Percentiles rank a stretch among this genome's conserved stretches.
phyloP scores from a whole-genome alignment of 2,888 invertebrate species.

The Caenorhabditis japonica region DNA sequence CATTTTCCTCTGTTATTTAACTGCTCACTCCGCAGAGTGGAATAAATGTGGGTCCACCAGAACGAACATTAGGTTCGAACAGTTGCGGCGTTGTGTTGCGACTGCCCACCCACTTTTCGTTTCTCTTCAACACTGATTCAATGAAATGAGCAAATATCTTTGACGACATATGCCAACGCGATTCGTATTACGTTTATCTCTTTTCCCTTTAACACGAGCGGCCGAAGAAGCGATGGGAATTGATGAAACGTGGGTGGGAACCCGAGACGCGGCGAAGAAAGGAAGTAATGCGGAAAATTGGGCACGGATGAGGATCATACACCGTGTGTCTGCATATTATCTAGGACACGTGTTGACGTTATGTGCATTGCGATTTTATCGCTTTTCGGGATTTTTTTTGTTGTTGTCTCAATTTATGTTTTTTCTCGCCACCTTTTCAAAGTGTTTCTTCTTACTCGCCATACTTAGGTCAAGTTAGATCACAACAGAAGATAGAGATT shows the following conservation, averaged over 20 bases:
- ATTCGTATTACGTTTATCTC: constrained; percentile 50
- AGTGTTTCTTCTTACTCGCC: no score
- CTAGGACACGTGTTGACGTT: constrained; percentile 24
- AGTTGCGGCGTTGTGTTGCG: constrained; percentile 2
- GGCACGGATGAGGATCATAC: constrained; percentile 39
- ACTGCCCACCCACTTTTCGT: no score
- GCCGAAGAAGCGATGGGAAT: no score
- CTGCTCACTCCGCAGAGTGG: no score
- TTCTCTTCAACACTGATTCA: no score
- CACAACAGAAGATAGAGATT: no score
- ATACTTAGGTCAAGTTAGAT: no score
- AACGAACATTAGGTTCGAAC: constrained; percentile 26
- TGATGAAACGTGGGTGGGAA: constrained; percentile 41
- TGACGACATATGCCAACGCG: constrained; percentile 46
- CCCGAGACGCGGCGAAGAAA: constrained; percentile 2
- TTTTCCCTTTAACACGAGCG: constrained; percentile 36
- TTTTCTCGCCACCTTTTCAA: constrained; percentile 29
- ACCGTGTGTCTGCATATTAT: constrained; percentile 35
- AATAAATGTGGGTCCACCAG: no score
- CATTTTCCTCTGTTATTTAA: no score
- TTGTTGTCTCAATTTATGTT: no score
- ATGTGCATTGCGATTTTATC: constrained; percentile 27
- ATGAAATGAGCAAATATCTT: constrained; percentile 49
- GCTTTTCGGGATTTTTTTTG: no score
- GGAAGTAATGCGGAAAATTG: not conserved